phyloP scores from a whole-genome alignment of 1,140 invertebrate genomes.

The Anadara kagoshimensis region DNA sequence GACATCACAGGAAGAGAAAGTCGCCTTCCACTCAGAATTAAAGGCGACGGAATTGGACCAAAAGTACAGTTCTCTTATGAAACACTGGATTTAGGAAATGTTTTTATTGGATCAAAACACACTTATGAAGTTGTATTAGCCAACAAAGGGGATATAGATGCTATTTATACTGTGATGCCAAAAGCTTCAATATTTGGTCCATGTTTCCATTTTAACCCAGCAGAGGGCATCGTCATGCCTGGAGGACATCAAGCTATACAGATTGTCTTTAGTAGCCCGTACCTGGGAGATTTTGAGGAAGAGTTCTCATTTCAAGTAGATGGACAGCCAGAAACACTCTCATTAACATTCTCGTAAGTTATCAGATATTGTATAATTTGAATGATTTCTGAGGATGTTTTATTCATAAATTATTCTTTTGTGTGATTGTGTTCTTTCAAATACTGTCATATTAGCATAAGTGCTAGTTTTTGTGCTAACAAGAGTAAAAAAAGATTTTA shows the following conservation, averaged over 20 bases:
- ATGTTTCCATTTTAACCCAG: slow-evolving; percentile 72
- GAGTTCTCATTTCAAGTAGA: slow-evolving; percentile 72
- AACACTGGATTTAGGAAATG: slow-evolving; percentile 72
- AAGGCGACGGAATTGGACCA: slow-evolving; percentile 72
- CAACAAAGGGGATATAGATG: slow-evolving; percentile 74
- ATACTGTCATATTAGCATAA: too few relatives aligned
- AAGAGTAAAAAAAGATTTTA: too few relatives aligned
- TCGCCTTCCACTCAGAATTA: slow-evolving; percentile 69
- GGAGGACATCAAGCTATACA: slow-evolving; percentile 72
- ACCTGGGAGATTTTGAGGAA: slow-evolving; percentile 72
- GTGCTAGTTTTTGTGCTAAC: too few relatives aligned
- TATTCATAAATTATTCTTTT: neutral
- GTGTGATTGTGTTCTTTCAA: neutral
- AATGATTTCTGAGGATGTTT: neutral
- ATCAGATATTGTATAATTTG: too few relatives aligned
- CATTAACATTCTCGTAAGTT: slow-evolving; percentile 67
- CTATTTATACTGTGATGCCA: slow-evolving; percentile 69
- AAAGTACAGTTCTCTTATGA: slow-evolving; percentile 71
- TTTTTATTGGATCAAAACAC: slow-evolving; percentile 72
- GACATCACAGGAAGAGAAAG: slow-evolving; percentile 72
- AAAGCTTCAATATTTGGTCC: slow-evolving; percentile 67
- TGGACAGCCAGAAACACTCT: slow-evolving; percentile 65
- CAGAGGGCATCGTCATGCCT: slow-evolving; percentile 72
- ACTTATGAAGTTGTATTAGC: slow-evolving; percentile 73
- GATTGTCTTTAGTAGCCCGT: slow-evolving; percentile 65